Base-by-base conservation (phyloP, 2,797 vertebrate genomes). In the Uromys caudimaculatus region DNA sequence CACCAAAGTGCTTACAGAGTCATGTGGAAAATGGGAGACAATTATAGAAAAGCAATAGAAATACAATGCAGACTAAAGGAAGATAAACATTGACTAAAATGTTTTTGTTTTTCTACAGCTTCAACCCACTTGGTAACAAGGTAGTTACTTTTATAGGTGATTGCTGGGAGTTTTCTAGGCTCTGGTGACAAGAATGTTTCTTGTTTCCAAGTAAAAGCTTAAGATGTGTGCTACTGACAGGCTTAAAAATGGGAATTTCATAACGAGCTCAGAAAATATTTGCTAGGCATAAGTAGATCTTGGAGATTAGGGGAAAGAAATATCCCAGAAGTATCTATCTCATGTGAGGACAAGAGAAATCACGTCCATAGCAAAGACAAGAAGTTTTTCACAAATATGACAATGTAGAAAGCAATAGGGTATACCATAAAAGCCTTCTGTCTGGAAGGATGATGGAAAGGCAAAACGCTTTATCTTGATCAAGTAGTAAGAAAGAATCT, bases 341-440 rank as follows among this genome's bases (percentile, higher is more conserved):
- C 5, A 56, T 27, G 27, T 69, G 47, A 67, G 19, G 23, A 41
- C n/a, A 2, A 67, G 29, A 52, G 50, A 3, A 77, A n/a, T 24
- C 7, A 12, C 9, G 52, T n/a, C 9, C 29, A 1, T 44, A n/a
- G 17, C 14, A 50, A 87, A 81, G 56, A n/a, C 7, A 82, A 11
- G 29, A 64, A 3, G 6, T 29, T 9, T 23, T 86, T 27, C 41
- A 62, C 9, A 12, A 19, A 47, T 71, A 6, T 7, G 60, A 60
- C 3, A 35, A 93, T 50, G 44, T 16, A 5, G 27, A 35, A 56
- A 64, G 16, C 6, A 27, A 44, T 24, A 58, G 8, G 1, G 2
- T 0, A 21, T 4, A 2, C 7, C 38, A 3, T 10, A 5, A 47
- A 85, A 41, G 0, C 6, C 23, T 86, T n/a, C 2, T 24, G 35